Evolutionary conservation across 2,888 invertebrate genomes (phyloP).

Genomic region (Cepaea hortensis): DNA sequence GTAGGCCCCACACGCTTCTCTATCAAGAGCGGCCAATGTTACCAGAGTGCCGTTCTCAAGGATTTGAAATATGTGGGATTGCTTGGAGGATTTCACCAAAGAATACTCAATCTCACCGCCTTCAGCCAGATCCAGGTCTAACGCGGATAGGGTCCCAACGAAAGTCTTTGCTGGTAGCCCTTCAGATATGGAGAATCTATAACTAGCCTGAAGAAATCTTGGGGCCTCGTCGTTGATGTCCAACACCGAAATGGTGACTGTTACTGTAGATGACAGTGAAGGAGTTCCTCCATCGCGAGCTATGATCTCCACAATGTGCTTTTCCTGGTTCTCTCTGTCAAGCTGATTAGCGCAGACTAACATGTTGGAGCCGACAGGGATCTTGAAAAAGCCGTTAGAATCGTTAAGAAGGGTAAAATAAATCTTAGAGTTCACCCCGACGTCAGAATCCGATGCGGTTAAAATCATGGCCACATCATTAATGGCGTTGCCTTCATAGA

Average conservation of each 20-base stretch:
- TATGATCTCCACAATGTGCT: constrained; percentile 35
- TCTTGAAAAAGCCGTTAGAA: constrained; percentile 58
- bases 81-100: background rate
- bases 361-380: constrained; percentile 47
- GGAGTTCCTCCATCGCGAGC: constrained; percentile 48
- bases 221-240: constrained; percentile 50
- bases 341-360: constrained; percentile 45
- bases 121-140: constrained; percentile 45
- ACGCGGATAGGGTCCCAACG: constrained; percentile 43
- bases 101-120: constrained; percentile 43
- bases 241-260: constrained; percentile 38
- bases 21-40: constrained; percentile 60
- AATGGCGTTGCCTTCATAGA: constrained; percentile 68
- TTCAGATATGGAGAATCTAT: constrained; percentile 47
- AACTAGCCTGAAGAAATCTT: constrained; percentile 35
- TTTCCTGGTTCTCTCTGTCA: constrained; percentile 47
- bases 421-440: constrained; percentile 62
- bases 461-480: constrained; percentile 65
- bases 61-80: constrained; percentile 34
- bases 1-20: constrained; percentile 58
- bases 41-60: constrained; percentile 57
- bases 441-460: constrained; percentile 66
- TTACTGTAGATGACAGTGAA: constrained; percentile 42
- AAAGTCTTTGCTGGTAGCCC: constrained; percentile 37
- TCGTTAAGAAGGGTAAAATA: constrained; percentile 58